These are phyloP conservation scores for Parnassius smintheus DNA, from an alignment of 2,888 invertebrate species.

Conservation along the genomic window DNA sequence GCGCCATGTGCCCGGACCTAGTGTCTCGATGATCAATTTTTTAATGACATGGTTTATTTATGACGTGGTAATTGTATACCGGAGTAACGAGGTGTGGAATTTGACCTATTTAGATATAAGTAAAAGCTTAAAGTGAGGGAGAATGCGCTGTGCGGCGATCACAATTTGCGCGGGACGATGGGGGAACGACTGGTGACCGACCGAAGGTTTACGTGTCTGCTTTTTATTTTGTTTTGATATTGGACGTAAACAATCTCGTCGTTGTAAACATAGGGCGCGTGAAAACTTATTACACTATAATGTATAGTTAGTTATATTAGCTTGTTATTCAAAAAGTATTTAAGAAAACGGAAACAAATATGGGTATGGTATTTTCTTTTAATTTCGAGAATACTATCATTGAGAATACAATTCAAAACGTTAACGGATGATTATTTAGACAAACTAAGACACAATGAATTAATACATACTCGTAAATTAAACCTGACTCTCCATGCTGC, in stretches of 20 bases:
- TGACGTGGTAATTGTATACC: slow-evolving; percentile 42
- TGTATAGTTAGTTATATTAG: too few species aligned
- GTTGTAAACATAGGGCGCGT: neutral
- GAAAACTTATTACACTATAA: too few species aligned
- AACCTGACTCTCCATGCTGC: too few species aligned
- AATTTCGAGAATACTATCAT: too few species aligned
- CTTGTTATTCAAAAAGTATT: too few species aligned
- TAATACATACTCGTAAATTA: too few species aligned
- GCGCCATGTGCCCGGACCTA: slow-evolving; percentile 57
- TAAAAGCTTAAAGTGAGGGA: slow-evolving; percentile 12
- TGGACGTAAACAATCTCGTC: slow-evolving; percentile 17
- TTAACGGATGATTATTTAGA: too few species aligned
- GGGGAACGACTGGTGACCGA: slow-evolving; percentile 9
- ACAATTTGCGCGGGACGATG: slow-evolving; percentile 23
- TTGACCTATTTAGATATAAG: slow-evolving; percentile 30
- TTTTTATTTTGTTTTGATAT: slow-evolving; percentile 23
- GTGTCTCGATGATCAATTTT: slow-evolving; percentile 50
- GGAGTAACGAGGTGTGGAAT: slow-evolving; percentile 27
- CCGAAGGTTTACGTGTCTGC: slow-evolving; percentile 3
- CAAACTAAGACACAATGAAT: too few species aligned
- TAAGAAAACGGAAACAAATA: too few species aligned
- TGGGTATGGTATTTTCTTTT: too few species aligned
- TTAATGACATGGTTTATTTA: slow-evolving; percentile 46
- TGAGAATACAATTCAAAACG: too few species aligned
- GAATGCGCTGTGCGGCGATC: slow-evolving; percentile 4